These are phyloP conservation scores for Clusia tigrina DNA, from an alignment of 2,888 invertebrate species.

Conservation along the genomic window DNA sequence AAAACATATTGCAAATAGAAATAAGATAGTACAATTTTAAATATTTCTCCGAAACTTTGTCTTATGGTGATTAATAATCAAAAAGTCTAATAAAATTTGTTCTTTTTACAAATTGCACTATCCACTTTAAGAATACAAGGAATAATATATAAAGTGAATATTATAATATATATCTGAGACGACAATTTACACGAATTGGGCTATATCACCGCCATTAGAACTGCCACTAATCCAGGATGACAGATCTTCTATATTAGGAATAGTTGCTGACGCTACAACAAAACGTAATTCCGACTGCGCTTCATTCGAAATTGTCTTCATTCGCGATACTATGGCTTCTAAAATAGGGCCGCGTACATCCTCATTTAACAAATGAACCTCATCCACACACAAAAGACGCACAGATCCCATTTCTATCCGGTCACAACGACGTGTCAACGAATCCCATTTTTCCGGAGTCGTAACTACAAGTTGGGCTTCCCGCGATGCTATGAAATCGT, in stretches of 20 bases:
- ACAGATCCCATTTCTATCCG: slow-evolving; percentile 71
- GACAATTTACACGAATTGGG: slow-evolving; percentile 26
- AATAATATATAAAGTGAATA: no score
- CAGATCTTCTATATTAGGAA: slow-evolving; percentile 80
- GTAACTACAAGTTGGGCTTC: slow-evolving; percentile 73
- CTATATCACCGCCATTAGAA: slow-evolving; percentile 20
- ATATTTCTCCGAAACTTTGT: no score
- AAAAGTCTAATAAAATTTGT: no score
- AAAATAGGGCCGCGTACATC: slow-evolving; percentile 76
- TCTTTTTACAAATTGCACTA: no score
- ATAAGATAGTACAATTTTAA: no score
- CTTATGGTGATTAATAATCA: no score
- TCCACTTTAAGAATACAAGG: no score
- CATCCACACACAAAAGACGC: slow-evolving; percentile 77
- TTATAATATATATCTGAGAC: not conserved
- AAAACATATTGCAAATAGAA: no score
- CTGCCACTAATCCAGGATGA: slow-evolving; percentile 73
- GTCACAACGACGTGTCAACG: slow-evolving; percentile 74
- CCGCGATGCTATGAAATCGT: slow-evolving; percentile 67
- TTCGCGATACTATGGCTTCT: slow-evolving; percentile 81
- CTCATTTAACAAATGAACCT: slow-evolving; percentile 80
- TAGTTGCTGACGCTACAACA: slow-evolving; percentile 80
- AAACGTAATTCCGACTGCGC: slow-evolving; percentile 66
- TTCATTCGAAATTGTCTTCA: slow-evolving; percentile 73
- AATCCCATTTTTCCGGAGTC: slow-evolving; percentile 88